These are phyloP conservation scores for Diadophis punctatus DNA, from an alignment of 2,113 vertebrate species.

Conservation along the genomic window DNA sequence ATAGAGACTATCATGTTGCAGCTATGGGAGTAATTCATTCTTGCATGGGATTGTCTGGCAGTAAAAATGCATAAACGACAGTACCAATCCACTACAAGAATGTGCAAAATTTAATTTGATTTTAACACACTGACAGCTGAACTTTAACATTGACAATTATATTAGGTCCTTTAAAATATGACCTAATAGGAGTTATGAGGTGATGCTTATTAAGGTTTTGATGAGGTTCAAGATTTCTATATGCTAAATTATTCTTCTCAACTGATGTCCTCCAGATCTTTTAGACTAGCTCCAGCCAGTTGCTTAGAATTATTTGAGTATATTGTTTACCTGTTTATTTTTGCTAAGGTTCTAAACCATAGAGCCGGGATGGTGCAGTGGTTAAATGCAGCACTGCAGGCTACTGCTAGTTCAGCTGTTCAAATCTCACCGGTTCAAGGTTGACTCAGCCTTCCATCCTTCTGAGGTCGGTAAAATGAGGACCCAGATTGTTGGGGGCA, in stretches of 20 bases:
- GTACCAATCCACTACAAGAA: neutral
- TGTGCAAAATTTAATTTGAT: neutral
- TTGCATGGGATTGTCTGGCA: neutral
- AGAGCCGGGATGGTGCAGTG: too few species aligned
- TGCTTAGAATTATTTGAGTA: neutral
- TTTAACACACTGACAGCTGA: neutral
- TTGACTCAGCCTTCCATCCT: too few species aligned
- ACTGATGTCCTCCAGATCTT: neutral
- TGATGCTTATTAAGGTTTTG: neutral
- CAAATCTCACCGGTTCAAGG: too few species aligned
- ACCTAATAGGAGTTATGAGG: neutral
- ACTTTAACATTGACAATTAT: neutral
- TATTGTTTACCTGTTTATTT: neutral
- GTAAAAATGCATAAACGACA: neutral
- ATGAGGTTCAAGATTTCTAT: neutral
- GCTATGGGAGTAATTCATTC: conserved; percentile 11
- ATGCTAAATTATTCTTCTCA: neutral
- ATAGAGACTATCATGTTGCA: neutral
- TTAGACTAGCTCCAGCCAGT: neutral
- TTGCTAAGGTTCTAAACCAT: neutral
- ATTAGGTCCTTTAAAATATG: neutral
- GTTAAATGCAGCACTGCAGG: too few species aligned
- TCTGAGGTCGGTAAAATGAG: too few species aligned
- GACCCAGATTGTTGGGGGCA: too few species aligned
- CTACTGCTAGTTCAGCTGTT: too few species aligned